A percentile compares a stretch with the other conserved stretches of the same genome.
Conservation (phyloP, 2,113 vertebrate species). For the Gambusia affinis region DNA sequence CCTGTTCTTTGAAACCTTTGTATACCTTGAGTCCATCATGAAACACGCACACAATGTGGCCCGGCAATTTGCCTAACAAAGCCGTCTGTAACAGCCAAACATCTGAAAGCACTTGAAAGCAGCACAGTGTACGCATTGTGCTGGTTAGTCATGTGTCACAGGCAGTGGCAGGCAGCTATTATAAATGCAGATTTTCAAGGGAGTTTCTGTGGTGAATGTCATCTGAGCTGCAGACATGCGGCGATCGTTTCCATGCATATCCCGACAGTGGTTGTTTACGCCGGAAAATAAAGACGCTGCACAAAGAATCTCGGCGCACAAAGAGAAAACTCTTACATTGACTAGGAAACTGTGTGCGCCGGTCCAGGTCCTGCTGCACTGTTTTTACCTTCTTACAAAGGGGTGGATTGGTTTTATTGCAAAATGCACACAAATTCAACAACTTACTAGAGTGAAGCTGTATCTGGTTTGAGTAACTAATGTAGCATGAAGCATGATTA, state of each 20-base stretch:
- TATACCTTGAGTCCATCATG: slow-evolving; percentile 12
- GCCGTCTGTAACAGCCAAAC: slow-evolving; percentile 21
- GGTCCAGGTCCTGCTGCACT: neutral
- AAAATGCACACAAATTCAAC: neutral
- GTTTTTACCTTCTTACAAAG: neutral
- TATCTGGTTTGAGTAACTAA: neutral
- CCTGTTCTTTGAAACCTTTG: neutral
- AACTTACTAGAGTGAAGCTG: neutral
- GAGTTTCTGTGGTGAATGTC: slow-evolving; percentile 24
- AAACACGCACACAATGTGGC: neutral
- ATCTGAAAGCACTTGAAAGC: slow-evolving; percentile 45
- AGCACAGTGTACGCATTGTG: slow-evolving; percentile 51
- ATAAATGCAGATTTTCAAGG: slow-evolving; percentile 23
- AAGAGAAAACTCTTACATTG: neutral
- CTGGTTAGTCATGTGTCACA: slow-evolving; percentile 10
- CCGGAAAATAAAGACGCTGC: neutral
- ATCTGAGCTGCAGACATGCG: slow-evolving; percentile 17
- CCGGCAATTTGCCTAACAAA: slow-evolving; percentile 16
- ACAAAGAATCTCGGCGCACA: neutral
- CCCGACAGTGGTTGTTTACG: neutral
- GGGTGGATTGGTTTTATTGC: neutral
- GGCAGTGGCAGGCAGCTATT: slow-evolving; percentile 17
- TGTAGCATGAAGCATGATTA: neutral
- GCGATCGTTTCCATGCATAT: slow-evolving; percentile 7
- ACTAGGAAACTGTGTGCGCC: neutral